These are phyloP conservation scores for Odontophorus gujanensis DNA, from an alignment of 2,113 vertebrate genomes.

Conservation along the genomic window DNA sequence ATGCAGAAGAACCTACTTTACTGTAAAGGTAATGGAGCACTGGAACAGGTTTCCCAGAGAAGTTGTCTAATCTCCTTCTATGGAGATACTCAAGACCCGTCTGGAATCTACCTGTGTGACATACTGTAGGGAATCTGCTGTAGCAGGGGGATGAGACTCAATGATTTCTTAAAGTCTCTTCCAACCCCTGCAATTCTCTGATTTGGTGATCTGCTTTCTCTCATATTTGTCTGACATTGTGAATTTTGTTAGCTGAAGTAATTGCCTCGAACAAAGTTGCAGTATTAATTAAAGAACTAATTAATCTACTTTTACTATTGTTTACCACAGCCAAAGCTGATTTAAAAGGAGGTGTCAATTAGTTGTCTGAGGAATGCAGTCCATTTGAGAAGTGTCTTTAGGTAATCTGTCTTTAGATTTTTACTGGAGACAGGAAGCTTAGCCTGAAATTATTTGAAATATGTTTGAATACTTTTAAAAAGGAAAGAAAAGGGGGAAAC, in stretches of 20 bases:
- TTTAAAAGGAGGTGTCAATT: not conserved
- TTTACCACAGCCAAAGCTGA: not conserved
- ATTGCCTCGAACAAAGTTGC: not conserved
- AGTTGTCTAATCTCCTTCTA: no score
- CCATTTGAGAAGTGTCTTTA: not conserved
- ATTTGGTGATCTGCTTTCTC: not conserved
- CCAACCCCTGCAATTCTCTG: no score
- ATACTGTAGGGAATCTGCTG: no score
- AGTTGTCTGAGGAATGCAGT: not conserved
- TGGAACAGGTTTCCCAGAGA: no score
- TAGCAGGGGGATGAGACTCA: no score
- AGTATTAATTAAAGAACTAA: slow-evolving; percentile 9
- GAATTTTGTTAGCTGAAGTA: not conserved
- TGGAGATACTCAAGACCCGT: no score
- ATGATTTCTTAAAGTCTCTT: no score
- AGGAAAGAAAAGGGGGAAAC: not conserved
- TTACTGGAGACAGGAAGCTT: not conserved
- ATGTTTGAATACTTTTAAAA: not conserved
- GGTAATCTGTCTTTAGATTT: not conserved
- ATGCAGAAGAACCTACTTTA: no score
- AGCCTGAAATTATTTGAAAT: not conserved
- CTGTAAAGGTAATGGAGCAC: no score
- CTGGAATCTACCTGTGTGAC: no score
- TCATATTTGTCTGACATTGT: not conserved
- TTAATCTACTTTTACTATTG: not conserved